Percentiles rank a stretch among this genome's conserved stretches.
Conservation (phyloP, 2,797 vertebrate species). For the Neopelma chrysocephalum region DNA sequence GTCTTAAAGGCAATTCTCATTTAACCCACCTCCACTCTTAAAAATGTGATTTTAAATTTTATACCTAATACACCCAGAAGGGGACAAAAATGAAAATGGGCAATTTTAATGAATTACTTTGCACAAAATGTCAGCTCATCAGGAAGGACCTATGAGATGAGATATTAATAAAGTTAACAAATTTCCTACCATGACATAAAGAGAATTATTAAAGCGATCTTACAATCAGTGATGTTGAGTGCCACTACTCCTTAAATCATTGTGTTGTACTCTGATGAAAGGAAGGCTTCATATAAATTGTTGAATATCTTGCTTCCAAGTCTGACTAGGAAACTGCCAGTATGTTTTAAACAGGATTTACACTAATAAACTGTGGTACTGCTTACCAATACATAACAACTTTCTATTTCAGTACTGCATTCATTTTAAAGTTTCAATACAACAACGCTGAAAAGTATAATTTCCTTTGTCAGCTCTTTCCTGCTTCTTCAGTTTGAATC, state of each 20-base stretch:
- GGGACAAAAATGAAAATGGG: neutral
- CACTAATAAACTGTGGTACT: neutral
- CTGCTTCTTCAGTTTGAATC: neutral
- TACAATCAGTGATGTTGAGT: slow-evolving; percentile 8
- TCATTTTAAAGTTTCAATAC: neutral
- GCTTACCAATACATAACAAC: neutral
- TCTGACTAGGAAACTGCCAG: neutral
- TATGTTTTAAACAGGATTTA: neutral
- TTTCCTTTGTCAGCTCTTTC: neutral
- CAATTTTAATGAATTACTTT: slow-evolving; percentile 9
- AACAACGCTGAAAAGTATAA: neutral
- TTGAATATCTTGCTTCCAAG: neutral
- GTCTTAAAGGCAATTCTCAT: neutral
- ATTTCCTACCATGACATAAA: neutral
- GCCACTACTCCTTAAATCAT: neutral
- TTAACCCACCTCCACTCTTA: neutral
- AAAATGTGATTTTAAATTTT: slow-evolving; percentile 2
- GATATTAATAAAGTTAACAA: slow-evolving; percentile 21
- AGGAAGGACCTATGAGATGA: neutral
- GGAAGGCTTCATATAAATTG: neutral
- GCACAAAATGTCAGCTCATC: neutral
- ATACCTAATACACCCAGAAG: neutral
- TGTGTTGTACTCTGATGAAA: neutral
- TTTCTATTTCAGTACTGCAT: neutral
- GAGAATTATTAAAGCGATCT: slow-evolving; percentile 34